Evolutionary conservation across 1,140 invertebrate genomes (phyloP), one percentile per base, ranked within the genome.

Genomic region (Cylas formicarius): DNA sequence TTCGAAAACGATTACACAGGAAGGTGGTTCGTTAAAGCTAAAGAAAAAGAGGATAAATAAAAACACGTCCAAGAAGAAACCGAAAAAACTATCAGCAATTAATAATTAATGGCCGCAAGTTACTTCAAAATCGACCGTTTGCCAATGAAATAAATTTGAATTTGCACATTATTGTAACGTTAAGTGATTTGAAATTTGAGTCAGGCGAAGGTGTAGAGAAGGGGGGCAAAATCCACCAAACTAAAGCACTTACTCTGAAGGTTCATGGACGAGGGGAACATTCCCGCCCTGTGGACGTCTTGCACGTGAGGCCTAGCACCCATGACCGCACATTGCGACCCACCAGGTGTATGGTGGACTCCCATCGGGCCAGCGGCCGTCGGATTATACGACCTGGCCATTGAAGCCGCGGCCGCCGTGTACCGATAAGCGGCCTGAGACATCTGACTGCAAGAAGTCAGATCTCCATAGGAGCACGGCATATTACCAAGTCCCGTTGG

Each of bases 361-460:
- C 63, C 64, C 27, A 65, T 61, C 10, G 66, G 58, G 1, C 63
- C 67, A 2, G 67, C 66, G 4, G 67, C 67, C 32, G 67, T 58
- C 10, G 68, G 65, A 56, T 70, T 68, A 44, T 72, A 71, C 28
- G 53, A 54, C 18, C 71, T 50, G 2, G 68, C 66, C 69, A 72
- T 71, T n/a, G 67, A 66, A 18, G 72, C 71, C 1, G 71, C 70
- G 2, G 76, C 73, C 2, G 79, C 80, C 10, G 75, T 75, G 55
- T 84, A 83, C 4, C 80, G 71, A 58, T 83, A 83, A 2, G 80
- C 80, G 2, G 80, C 79, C 57, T 83, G 80, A 37, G 82, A 84
- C 81, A 90, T 88, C 70, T 90, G 86, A 28, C 84, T 84, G 67
- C 86, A 90, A 8, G 84, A 86, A 17, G 84, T 82, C 48, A 87